phyloP scores from a whole-genome alignment of 2,113 vertebrate species.

The Siphamia tubifer region DNA sequence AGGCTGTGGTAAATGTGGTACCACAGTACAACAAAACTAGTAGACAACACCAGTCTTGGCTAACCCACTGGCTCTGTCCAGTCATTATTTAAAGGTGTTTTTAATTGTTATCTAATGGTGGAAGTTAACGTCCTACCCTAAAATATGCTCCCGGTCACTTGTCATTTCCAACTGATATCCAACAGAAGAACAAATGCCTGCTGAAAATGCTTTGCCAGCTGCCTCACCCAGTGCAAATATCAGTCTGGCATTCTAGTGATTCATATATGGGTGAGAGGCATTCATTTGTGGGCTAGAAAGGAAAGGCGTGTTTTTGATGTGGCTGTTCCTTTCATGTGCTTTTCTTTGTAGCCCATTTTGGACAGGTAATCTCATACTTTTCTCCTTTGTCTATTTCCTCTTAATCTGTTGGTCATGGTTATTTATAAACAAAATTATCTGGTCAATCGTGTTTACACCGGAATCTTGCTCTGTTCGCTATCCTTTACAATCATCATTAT shows the following conservation, averaged over 20 bases:
- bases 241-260: constrained; percentile 51
- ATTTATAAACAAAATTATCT: neutral
- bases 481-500: neutral
- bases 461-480: neutral
- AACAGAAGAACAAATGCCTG: constrained; percentile 18
- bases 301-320: constrained; percentile 30
- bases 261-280: constrained; percentile 53
- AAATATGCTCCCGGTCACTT: neutral
- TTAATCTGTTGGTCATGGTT: neutral
- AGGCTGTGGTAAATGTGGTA: too few relatives aligned
- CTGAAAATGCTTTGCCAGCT: constrained; percentile 6
- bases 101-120: neutral
- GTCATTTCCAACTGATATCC: constrained; percentile 16
- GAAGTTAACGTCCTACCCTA: neutral
- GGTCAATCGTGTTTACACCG: neutral
- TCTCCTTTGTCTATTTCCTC: neutral
- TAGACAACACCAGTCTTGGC: too few relatives aligned
- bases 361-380: constrained; percentile 3
- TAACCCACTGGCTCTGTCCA: neutral
- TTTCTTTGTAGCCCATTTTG: constrained; percentile 4
- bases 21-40: too few relatives aligned
- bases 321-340: constrained; percentile 13
- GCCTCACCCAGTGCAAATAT: constrained; percentile 63
- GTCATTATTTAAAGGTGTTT: neutral
- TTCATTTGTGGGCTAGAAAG: constrained; percentile 28